Conservation (phyloP, 1,140 invertebrate genomes). For the Oscheius sp. region DNA sequence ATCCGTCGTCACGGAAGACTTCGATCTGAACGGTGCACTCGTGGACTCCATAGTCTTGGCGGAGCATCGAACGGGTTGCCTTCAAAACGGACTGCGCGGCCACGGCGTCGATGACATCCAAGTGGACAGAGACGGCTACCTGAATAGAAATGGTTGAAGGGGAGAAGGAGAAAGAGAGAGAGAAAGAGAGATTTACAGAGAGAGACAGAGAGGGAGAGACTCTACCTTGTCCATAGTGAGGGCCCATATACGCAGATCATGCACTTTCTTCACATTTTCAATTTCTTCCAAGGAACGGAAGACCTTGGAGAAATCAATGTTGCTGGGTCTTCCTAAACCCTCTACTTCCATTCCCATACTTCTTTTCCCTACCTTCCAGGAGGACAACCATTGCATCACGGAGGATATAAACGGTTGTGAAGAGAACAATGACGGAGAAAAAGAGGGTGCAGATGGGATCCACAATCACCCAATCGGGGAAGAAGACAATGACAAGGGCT, state of each 20-base stretch:
- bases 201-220: too few species aligned
- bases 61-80: slow-evolving; percentile 74
- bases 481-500: slow-evolving; percentile 84
- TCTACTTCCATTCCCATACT: neutral
- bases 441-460: slow-evolving; percentile 98
- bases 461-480: slow-evolving; percentile 82
- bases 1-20: slow-evolving; percentile 13
- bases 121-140: slow-evolving; percentile 54
- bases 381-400: slow-evolving; percentile 84
- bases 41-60: slow-evolving; percentile 85
- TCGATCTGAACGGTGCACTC: slow-evolving; percentile 85
- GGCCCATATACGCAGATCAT: slow-evolving; percentile 94
- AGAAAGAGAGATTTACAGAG: too few species aligned
- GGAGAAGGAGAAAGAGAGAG: too few species aligned
- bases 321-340: slow-evolving; percentile 73
- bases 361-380: slow-evolving; percentile 77
- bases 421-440: slow-evolving; percentile 87
- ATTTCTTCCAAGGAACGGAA: slow-evolving; percentile 79
- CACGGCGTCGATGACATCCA: slow-evolving; percentile 48
- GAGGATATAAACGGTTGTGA: slow-evolving; percentile 88
- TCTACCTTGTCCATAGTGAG: slow-evolving; percentile 81
- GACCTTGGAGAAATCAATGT: slow-evolving; percentile 80
- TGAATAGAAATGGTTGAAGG: too few species aligned
- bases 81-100: slow-evolving; percentile 73
- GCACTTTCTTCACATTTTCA: slow-evolving; percentile 83